These are phyloP conservation scores for Lutraria lutraria DNA, from an alignment of 2,888 invertebrate genomes.

Conservation along the genomic window DNA sequence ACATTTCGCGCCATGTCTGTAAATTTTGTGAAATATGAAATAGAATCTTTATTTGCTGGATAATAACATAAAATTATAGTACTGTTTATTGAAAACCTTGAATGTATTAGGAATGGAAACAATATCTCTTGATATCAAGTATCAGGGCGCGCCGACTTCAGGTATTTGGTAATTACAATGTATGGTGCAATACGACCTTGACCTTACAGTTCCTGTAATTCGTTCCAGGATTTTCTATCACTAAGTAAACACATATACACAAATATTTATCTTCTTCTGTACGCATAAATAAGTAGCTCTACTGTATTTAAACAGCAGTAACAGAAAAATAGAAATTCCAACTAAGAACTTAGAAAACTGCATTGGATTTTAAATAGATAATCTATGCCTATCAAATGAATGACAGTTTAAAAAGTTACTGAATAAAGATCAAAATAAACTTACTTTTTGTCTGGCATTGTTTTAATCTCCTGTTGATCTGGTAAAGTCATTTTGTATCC, in stretches of 20 bases:
- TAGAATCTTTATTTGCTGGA: too few species aligned
- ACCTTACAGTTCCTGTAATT: constrained; percentile 33
- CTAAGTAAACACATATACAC: too few species aligned
- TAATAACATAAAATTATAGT: too few species aligned
- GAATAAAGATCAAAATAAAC: constrained; percentile 22
- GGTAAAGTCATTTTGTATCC: constrained; percentile 66
- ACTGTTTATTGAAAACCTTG: too few species aligned
- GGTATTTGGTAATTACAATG: constrained; percentile 29
- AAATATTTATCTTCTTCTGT: background rate
- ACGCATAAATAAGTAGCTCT: background rate
- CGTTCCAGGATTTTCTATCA: background rate
- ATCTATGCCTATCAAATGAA: background rate
- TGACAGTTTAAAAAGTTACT: background rate
- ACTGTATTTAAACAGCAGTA: background rate
- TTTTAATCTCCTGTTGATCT: constrained; percentile 58
- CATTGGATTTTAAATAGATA: background rate
- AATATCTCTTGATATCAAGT: too few species aligned
- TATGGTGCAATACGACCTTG: constrained; percentile 66
- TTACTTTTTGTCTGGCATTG: constrained; percentile 64
- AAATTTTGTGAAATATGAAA: too few species aligned
- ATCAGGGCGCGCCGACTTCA: background rate
- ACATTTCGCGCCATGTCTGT: background rate
- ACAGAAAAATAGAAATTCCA: background rate
- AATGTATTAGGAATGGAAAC: too few species aligned
- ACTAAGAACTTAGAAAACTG: background rate